These are phyloP conservation scores for Nibea coibor DNA, from an alignment of 2,113 vertebrate genomes.

Conservation along the genomic window DNA sequence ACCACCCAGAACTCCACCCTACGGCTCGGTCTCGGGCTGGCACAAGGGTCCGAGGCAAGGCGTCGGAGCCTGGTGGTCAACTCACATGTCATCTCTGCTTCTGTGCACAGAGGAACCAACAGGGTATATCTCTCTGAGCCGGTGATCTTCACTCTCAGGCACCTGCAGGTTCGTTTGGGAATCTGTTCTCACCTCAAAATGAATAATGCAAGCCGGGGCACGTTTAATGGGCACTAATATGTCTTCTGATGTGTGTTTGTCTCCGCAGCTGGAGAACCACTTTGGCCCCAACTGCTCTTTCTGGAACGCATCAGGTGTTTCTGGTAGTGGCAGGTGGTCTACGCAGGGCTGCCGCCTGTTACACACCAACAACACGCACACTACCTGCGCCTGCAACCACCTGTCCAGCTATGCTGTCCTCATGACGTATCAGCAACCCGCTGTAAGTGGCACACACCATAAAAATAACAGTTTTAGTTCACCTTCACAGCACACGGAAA, in stretches of 20 bases:
- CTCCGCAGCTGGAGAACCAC: conserved; percentile 90
- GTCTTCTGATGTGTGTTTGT: conserved; percentile 41
- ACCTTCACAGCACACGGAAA: background rate
- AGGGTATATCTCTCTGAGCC: conserved; percentile 93
- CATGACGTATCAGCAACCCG: conserved; percentile 91
- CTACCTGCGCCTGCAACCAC: conserved; percentile 94
- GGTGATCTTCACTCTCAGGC: conserved; percentile 91
- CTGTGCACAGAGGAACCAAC: conserved; percentile 94
- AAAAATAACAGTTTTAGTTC: conserved; percentile 16
- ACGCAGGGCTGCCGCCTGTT: conserved; percentile 92
- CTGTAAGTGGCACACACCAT: conserved; percentile 75
- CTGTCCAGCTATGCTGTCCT: conserved; percentile 95
- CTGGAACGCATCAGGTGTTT: conserved; percentile 93
- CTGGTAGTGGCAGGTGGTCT: conserved; percentile 93
- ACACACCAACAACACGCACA: conserved; percentile 94
- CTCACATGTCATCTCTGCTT: conserved; percentile 93
- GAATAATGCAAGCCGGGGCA: background rate
- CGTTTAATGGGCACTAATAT: background rate
- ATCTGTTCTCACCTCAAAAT: background rate
- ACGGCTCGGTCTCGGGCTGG: conserved; percentile 83
- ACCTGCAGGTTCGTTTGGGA: conserved; percentile 86
- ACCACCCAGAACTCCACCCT: conserved; percentile 92
- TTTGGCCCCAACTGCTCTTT: conserved; percentile 96
- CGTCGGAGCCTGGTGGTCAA: conserved; percentile 89
- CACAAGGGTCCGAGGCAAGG: conserved; percentile 70